phyloP scores from a whole-genome alignment of 2,113 vertebrate genomes.

The Etia nguti region DNA sequence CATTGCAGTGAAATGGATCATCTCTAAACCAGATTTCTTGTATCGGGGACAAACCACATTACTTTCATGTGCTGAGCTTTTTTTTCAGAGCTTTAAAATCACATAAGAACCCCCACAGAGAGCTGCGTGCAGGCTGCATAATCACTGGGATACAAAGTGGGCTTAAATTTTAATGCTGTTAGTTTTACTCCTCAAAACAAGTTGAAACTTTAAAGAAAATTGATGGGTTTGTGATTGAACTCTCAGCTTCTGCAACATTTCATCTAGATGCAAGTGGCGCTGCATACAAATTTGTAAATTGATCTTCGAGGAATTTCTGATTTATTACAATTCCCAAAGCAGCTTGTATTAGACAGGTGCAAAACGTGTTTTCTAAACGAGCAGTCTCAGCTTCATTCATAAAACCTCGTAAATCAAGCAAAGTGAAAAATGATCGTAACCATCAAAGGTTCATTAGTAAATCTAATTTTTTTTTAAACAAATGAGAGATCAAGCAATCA shows the following conservation, averaged over 20 bases:
- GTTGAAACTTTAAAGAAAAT: constrained; percentile 14
- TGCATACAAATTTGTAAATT: not conserved
- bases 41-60: not conserved
- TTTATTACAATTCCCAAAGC: not conserved
- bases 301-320: not conserved
- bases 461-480: not conserved
- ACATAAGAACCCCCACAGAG: constrained; percentile 9
- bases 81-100: not conserved
- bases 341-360: not conserved
- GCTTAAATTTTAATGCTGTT: constrained; percentile 24
- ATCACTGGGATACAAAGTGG: constrained; percentile 3
- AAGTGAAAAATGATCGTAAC: not conserved
- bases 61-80: not conserved
- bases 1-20: not conserved
- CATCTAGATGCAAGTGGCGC: not conserved
- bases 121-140: constrained; percentile 5
- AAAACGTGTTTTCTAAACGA: constrained; percentile 6
- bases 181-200: constrained; percentile 23
- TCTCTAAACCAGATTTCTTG: not conserved
- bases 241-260: not conserved
- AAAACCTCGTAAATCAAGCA: constrained; percentile 5
- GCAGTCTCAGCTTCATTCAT: not conserved
- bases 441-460: not conserved
- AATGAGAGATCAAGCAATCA: not conserved
- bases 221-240: not conserved